phyloP scores from a whole-genome alignment of 2,797 vertebrate genomes.

The Lithobates sylvaticus region DNA sequence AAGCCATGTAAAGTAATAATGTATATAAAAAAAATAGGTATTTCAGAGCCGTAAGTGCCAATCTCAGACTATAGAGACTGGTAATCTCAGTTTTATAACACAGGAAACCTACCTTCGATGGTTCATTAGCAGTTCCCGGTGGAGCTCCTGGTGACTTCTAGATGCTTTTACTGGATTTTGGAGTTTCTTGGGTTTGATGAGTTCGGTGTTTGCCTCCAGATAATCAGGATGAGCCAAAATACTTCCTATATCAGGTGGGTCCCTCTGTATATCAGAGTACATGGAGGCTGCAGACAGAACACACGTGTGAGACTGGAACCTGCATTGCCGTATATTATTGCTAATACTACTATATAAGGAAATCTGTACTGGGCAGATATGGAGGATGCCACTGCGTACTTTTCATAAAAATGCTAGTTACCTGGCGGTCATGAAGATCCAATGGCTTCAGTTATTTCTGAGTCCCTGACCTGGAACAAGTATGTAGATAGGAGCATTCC shows the following conservation, averaged over 20 bases:
- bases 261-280: conserved; percentile 85
- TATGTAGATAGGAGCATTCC: too few relatives aligned
- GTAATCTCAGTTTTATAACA: too few relatives aligned
- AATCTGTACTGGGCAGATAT: too few relatives aligned
- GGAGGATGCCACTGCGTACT: too few relatives aligned
- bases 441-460: too few relatives aligned
- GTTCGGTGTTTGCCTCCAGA: conserved; percentile 83
- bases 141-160: conserved; percentile 93
- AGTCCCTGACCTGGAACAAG: too few relatives aligned
- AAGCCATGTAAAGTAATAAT: too few relatives aligned
- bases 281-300: conserved; percentile 79
- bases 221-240: conserved; percentile 85
- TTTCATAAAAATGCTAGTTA: too few relatives aligned
- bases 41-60: too few relatives aligned
- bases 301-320: not conserved
- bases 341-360: not conserved
- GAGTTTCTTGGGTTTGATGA: conserved; percentile 96
- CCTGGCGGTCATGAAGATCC: too few relatives aligned
- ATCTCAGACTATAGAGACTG: too few relatives aligned
- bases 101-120: conserved; percentile 81
- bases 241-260: conserved; percentile 74
- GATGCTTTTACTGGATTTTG: conserved; percentile 94
- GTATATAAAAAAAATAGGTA: too few relatives aligned
- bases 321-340: not conserved
- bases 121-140: conserved; percentile 92